Conservation (phyloP, 2,888 invertebrate species). For the Octodonta nipae region DNA sequence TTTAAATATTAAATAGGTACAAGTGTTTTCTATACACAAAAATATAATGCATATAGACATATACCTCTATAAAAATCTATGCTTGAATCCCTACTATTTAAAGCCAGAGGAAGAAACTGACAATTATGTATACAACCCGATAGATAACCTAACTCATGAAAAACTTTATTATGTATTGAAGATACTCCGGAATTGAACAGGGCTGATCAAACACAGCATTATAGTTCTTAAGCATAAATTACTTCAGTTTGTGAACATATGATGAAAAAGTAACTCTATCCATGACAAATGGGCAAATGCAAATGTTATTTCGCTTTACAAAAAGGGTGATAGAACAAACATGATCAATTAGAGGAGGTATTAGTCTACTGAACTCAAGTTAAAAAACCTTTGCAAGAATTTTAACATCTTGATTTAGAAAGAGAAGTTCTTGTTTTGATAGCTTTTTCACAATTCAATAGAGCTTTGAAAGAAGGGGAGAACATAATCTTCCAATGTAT, state of each 20-base stretch:
- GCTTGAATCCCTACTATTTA: neutral
- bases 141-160: too few species aligned
- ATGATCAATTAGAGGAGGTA: neutral
- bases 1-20: too few species aligned
- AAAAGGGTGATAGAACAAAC: constrained; percentile 1
- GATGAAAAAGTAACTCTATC: neutral
- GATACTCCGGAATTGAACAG: neutral
- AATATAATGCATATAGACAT: too few species aligned
- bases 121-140: too few species aligned
- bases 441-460: too few species aligned
- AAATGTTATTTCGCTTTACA: neutral
- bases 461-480: too few species aligned
- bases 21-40: too few species aligned
- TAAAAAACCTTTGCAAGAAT: neutral
- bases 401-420: neutral
- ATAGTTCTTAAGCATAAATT: neutral
- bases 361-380: neutral
- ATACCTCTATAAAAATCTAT: constrained; percentile 1
- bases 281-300: neutral
- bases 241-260: neutral
- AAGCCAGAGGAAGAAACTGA: neutral
- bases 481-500: neutral
- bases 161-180: neutral
- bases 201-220: constrained; percentile 1
- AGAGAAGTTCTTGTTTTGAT: neutral